phyloP scores from a whole-genome alignment of 2,113 vertebrate species.

The Bambusicola thoracicus region DNA sequence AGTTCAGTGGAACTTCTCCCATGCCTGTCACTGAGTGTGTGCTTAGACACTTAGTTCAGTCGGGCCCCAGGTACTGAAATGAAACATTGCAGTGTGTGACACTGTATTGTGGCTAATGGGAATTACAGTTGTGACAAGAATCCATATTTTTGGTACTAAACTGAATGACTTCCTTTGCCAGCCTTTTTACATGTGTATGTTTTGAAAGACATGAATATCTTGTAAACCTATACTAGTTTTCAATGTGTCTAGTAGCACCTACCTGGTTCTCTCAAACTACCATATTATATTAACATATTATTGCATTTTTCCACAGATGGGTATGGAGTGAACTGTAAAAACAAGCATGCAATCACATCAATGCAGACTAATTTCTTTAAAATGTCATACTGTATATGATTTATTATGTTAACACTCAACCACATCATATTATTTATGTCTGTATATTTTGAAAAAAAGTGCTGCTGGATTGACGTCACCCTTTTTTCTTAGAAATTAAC shows the following conservation, averaged over 20 bases:
- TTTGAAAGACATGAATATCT: constrained; percentile 81
- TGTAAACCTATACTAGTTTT: constrained; percentile 85
- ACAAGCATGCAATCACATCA: constrained; percentile 90
- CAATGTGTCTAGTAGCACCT: constrained; percentile 86
- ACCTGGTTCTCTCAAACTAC: constrained; percentile 87
- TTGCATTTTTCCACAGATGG: constrained; percentile 88
- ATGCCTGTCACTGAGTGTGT: not conserved
- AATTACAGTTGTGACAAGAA: constrained; percentile 70
- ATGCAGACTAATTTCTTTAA: constrained; percentile 88
- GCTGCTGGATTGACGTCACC: constrained; percentile 83
- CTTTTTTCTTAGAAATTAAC: constrained; percentile 81
- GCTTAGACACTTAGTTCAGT: constrained; percentile 23
- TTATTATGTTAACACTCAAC: constrained; percentile 89
- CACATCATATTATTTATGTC: constrained; percentile 87
- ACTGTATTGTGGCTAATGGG: constrained; percentile 55
- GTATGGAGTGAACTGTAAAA: constrained; percentile 84
- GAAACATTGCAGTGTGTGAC: constrained; percentile 49
- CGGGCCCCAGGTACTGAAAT: constrained; percentile 67
- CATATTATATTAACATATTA: constrained; percentile 88
- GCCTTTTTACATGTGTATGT: constrained; percentile 72
- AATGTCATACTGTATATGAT: constrained; percentile 89
- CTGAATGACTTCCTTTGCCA: constrained; percentile 75
- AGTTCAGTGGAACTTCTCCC: constrained; percentile 14
- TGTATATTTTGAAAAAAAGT: constrained; percentile 85
- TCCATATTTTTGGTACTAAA: constrained; percentile 76